Conservation (phyloP, 1,140 invertebrate species). For the Triops longicaudatus region DNA sequence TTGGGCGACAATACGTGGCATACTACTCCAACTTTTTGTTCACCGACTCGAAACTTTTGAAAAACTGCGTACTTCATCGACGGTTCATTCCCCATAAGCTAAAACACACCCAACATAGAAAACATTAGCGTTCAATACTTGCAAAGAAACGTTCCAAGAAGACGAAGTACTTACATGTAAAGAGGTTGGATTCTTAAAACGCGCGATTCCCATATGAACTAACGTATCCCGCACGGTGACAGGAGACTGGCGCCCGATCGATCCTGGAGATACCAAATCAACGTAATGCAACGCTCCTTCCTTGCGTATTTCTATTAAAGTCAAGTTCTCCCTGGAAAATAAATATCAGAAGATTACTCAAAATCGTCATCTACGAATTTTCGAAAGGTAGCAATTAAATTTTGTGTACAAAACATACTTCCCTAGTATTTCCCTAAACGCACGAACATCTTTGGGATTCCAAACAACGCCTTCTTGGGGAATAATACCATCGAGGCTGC, state of each 20-base stretch:
- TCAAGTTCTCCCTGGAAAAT: neutral
- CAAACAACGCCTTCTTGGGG: neutral
- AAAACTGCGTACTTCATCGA: neutral
- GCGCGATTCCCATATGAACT: constrained; percentile 2
- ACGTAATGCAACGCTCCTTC: neutral
- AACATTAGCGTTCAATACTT: neutral
- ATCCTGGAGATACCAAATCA: neutral
- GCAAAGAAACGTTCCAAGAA: neutral
- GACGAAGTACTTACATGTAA: neutral
- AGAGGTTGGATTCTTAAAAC: neutral
- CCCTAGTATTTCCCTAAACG: neutral
- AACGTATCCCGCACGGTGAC: neutral
- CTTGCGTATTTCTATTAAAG: neutral
- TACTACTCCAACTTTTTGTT: neutral
- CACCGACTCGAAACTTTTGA: neutral
- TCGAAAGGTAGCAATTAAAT: neutral
- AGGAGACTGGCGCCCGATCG: neutral
- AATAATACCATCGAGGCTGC: neutral
- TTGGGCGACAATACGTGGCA: neutral
- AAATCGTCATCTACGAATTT: too few species aligned
- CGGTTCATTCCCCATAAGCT: neutral
- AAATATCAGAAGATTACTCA: neutral
- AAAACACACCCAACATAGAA: neutral
- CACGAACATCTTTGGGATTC: neutral
- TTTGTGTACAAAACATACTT: neutral